Percentiles rank a stretch among this genome's conserved stretches.
These are phyloP conservation scores for Neomonachus schauinslandi DNA, from an alignment of 2,113 vertebrate species.

Conservation along the genomic window DNA sequence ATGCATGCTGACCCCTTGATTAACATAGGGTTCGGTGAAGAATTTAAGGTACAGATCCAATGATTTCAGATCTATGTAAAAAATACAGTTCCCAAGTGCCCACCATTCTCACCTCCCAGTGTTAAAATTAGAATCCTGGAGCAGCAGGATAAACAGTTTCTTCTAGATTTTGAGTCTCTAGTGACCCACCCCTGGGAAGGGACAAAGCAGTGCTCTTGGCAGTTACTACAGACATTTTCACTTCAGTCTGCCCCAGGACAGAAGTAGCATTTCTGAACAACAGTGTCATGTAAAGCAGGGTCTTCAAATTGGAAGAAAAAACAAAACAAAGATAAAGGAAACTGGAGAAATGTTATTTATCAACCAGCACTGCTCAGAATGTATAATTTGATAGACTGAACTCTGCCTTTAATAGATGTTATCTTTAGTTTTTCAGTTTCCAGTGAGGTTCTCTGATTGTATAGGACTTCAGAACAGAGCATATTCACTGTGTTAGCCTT, in stretches of 20 bases:
- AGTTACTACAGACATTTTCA: neutral
- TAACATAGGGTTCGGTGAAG: neutral
- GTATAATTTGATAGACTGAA: constrained; percentile 58
- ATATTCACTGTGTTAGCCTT: neutral
- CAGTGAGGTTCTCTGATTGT: neutral
- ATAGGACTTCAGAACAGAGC: neutral
- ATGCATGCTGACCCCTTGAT: neutral
- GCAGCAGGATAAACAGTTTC: neutral
- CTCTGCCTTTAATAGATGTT: constrained; percentile 51
- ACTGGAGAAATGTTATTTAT: constrained; percentile 16
- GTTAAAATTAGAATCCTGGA: neutral
- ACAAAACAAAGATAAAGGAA: neutral
- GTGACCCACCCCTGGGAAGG: neutral
- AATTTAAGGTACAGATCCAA: neutral
- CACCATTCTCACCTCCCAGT: no score
- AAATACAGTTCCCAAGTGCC: neutral
- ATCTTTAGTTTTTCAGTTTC: constrained; percentile 64
- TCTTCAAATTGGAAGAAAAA: neutral
- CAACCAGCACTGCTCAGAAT: constrained; percentile 59
- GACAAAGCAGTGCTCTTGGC: neutral
- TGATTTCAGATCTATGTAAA: neutral
- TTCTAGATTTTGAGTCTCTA: neutral
- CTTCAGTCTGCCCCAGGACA: neutral
- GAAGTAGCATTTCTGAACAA: constrained; percentile 17
- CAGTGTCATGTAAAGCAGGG: neutral